Conservation (phyloP, 1,140 invertebrate genomes). For the Archegozetes longisetosus region DNA sequence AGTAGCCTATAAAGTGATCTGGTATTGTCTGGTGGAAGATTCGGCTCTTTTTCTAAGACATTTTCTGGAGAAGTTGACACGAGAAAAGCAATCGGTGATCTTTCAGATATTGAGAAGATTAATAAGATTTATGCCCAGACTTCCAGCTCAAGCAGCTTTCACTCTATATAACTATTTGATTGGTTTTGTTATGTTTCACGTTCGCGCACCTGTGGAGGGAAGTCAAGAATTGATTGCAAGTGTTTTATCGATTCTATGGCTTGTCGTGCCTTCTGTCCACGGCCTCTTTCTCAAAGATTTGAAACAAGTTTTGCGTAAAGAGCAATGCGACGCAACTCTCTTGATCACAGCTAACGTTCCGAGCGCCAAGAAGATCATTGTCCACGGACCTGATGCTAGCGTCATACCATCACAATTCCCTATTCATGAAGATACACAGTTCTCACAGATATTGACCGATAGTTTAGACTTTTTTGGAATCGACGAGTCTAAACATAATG, state of each 20-base stretch:
- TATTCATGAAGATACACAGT: slow-evolving; percentile 96
- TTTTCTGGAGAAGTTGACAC: slow-evolving; percentile 84
- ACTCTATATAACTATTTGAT: slow-evolving; percentile 97
- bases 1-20: slow-evolving; percentile 54
- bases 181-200: slow-evolving; percentile 99
- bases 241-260: slow-evolving; percentile 86
- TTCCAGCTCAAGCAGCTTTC: slow-evolving; percentile 95
- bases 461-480: slow-evolving; percentile 95
- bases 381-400: slow-evolving; percentile 80
- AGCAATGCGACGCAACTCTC: slow-evolving; percentile 93
- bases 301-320: slow-evolving; percentile 94
- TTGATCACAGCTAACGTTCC: slow-evolving; percentile 95
- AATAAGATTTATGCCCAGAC: slow-evolving; percentile 73
- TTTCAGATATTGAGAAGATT: slow-evolving; percentile 79
- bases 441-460: slow-evolving; percentile 85
- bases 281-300: slow-evolving; percentile 99
- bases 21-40: slow-evolving; percentile 95
- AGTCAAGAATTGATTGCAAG: slow-evolving; percentile 83
- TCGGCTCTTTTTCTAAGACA: slow-evolving; percentile 87
- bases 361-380: slow-evolving; percentile 95
- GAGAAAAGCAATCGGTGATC: slow-evolving; percentile 88
- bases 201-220: slow-evolving; percentile 79
- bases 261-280: slow-evolving; percentile 89
- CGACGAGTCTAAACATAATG: slow-evolving; percentile 66
- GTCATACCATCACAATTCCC: slow-evolving; percentile 96